These are phyloP conservation scores for Physocephala rufipes DNA, from an alignment of 2,888 invertebrate genomes.

Conservation along the genomic window DNA sequence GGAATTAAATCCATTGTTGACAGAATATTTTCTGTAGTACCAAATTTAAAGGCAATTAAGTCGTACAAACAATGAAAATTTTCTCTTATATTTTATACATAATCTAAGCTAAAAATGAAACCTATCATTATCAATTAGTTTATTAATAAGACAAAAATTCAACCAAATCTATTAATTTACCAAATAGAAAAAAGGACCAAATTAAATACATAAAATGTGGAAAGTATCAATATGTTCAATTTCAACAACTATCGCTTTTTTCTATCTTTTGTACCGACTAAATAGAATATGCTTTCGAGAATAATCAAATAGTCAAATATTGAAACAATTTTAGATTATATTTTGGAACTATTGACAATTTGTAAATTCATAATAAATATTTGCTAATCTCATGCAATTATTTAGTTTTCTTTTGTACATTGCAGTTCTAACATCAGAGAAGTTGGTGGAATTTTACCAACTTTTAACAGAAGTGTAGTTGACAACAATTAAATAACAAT, in stretches of 20 bases:
- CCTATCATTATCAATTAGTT: slow-evolving; percentile 27
- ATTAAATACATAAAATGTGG: slow-evolving; percentile 18
- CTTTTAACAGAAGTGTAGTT: no score
- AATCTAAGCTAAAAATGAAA: slow-evolving; percentile 7
- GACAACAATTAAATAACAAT: no score
- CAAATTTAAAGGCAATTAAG: slow-evolving; percentile 50
- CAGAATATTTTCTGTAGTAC: slow-evolving; percentile 59
- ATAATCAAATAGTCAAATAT: slow-evolving; percentile 14
- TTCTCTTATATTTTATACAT: slow-evolving; percentile 11
- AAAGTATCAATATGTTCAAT: slow-evolving; percentile 29
- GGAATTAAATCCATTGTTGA: slow-evolving; percentile 60
- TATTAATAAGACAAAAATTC: slow-evolving; percentile 28
- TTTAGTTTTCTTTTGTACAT: not conserved
- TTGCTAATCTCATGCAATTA: not conserved
- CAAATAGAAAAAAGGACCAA: slow-evolving; percentile 28
- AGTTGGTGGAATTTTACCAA: no score
- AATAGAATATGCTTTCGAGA: slow-evolving; percentile 24
- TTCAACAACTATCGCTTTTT: not conserved
- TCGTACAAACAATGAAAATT: not conserved
- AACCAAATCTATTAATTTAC: slow-evolving; percentile 35
- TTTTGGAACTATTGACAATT: slow-evolving; percentile 28
- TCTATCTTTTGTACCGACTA: slow-evolving; percentile 28
- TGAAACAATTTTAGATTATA: slow-evolving; percentile 19
- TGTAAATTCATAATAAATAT: slow-evolving; percentile 31
- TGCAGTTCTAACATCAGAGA: no score